Evolutionary conservation across 1,140 invertebrate species (phyloP).

Genomic region (Eumeta japonica): DNA sequence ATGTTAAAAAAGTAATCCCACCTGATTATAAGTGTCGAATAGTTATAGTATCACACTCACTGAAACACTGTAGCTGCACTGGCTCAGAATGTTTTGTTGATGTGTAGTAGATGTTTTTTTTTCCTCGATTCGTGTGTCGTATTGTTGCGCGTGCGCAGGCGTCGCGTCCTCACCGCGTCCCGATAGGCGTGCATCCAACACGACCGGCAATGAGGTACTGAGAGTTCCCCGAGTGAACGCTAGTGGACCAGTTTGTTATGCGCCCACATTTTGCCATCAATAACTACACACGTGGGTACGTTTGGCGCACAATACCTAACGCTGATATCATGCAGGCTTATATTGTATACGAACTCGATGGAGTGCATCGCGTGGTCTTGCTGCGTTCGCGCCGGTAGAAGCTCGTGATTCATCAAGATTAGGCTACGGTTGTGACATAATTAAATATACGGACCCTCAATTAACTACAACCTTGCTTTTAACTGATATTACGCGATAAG

Average conservation of each 20-base stretch:
- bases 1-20: too few species aligned
- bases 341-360: too few species aligned
- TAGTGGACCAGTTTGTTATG: constrained; percentile 53
- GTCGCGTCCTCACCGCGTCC: constrained; percentile 23
- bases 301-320: too few species aligned
- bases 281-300: constrained; percentile 47
- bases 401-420: constrained; percentile 49
- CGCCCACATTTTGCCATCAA: constrained; percentile 45
- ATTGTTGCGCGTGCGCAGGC: constrained; percentile 37
- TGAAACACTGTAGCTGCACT: too few species aligned
- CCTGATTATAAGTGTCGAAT: too few species aligned
- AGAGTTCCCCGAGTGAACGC: constrained; percentile 29
- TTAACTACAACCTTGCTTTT: too few species aligned
- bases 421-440: constrained; percentile 46
- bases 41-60: too few species aligned
- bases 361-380: constrained; percentile 38
- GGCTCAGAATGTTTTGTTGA: too few species aligned
- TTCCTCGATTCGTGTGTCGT: too few species aligned
- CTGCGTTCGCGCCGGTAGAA: constrained; percentile 49
- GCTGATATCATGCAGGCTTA: constrained; percentile 34
- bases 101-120: too few species aligned
- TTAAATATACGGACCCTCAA: too few species aligned
- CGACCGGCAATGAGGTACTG: constrained; percentile 45
- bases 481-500: too few species aligned
- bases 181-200: constrained; percentile 33